Evolutionary conservation across 2,888 invertebrate genomes (phyloP).

Genomic region (Dexiosoma caninum): DNA sequence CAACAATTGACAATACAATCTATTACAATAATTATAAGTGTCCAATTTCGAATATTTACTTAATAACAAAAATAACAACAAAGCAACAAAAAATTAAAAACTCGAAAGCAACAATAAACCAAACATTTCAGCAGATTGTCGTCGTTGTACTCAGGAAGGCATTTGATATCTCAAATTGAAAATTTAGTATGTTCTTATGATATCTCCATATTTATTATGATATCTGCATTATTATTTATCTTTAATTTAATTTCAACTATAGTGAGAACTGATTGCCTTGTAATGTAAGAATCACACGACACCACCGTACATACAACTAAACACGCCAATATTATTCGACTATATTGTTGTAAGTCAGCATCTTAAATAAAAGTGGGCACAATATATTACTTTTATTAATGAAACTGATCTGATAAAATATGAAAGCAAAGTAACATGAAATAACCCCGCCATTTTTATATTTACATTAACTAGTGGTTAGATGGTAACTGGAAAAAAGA

Average conservation of each 20-base stretch:
- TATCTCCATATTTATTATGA: too few species aligned
- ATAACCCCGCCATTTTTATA: slow-evolving; percentile 41
- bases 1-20: slow-evolving; percentile 50
- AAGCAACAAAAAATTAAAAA: not conserved
- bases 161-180: too few species aligned
- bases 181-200: too few species aligned
- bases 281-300: not conserved
- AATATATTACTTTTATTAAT: not conserved
- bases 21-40: slow-evolving; percentile 56
- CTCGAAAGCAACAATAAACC: not conserved
- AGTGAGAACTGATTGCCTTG: too few species aligned
- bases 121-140: not conserved
- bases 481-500: slow-evolving; percentile 15
- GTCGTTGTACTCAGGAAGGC: too few species aligned
- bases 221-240: too few species aligned
- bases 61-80: slow-evolving; percentile 20
- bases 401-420: slow-evolving; percentile 39
- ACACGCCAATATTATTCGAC: not conserved
- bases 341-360: slow-evolving; percentile 2
- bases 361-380: not conserved
- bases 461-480: not conserved
- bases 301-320: not conserved
- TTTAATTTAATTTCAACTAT: too few species aligned
- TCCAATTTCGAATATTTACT: slow-evolving; percentile 46
- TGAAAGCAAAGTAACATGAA: not conserved